Evolutionary conservation across 2,888 invertebrate species (phyloP), one percentile per base, ranked within the genome.

Genomic region (Himalopsyche japonica): DNA sequence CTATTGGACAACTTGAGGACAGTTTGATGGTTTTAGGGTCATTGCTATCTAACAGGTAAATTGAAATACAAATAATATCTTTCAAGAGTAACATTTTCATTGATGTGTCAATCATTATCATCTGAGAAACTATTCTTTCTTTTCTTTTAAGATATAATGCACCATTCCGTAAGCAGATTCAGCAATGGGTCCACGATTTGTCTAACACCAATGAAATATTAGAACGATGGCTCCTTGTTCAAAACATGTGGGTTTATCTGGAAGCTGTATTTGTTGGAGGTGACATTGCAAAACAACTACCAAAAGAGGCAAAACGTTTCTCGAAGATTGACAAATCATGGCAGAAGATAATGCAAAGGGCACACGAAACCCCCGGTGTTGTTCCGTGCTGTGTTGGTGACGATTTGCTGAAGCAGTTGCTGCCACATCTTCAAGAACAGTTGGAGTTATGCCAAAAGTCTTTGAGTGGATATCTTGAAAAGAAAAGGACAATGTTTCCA

Each of bases 181-280:
- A 98, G 89, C 97, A 97, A 88, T 99, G 98, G 98, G 95, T 98
- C 1, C 95, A 95, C 87, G 98, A 99, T 90, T 91, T 99, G 81
- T 98, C 98, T 80, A 98, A 98, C 89, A 98, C 98, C 0, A 98
- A 98, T 89, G 99, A 99, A 91, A 98, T 99, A 88, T 93, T 99
- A 82, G 98, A 99, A 90, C 94, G 98, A 86, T 99, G 99, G 99
- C 93, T 99, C 70, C 93, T 98, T 0, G 98, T 99, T 0, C 99
- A 99, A 90, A 99, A 99, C 89, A 96, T 99, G 95, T 99, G 99
- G 99, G 98, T 99, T 0, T 99, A 99, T 89, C 92, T 99, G 30
- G 99, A 99, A 90, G 99, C 99, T 0, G 99, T 99, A 0, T 99
- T 99, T 90, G 98, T 99, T 0, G 99, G 99, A 2, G 99, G 99